These are phyloP conservation scores for Forbesichthys agassizii DNA, from an alignment of 2,113 vertebrate genomes.

Conservation along the genomic window DNA sequence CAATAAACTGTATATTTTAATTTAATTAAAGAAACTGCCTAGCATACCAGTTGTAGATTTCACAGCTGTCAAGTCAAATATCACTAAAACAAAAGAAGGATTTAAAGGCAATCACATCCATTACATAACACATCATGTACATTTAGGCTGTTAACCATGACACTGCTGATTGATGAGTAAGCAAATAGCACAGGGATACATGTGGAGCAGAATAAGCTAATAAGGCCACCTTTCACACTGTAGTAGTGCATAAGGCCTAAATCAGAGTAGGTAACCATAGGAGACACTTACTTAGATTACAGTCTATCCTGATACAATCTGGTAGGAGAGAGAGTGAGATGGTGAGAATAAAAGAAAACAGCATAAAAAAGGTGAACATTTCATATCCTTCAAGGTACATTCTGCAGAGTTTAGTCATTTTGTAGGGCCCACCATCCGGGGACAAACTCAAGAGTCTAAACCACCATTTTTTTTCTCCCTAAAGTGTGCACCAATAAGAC, in stretches of 20 bases:
- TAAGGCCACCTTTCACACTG: constrained; percentile 29
- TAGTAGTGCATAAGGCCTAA: constrained; percentile 33
- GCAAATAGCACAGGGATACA: constrained; percentile 22
- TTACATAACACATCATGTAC: background rate
- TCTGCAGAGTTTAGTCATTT: constrained; percentile 82
- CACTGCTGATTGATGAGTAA: background rate
- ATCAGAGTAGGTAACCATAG: constrained; percentile 70
- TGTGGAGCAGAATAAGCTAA: constrained; percentile 30
- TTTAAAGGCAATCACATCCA: too few species aligned
- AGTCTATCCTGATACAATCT: constrained; percentile 98
- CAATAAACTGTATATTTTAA: too few species aligned
- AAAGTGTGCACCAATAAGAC: background rate
- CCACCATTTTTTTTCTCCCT: constrained; percentile 64
- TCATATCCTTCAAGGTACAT: constrained; percentile 95
- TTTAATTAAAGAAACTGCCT: too few species aligned
- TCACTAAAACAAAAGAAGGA: too few species aligned
- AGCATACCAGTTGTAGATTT: too few species aligned
- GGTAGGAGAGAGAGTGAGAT: constrained; percentile 87
- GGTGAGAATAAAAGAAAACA: constrained; percentile 81
- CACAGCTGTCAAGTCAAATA: too few species aligned
- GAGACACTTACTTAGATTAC: constrained; percentile 95
- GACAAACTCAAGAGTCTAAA: constrained; percentile 84
- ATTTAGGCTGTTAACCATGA: background rate
- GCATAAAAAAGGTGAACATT: constrained; percentile 79
- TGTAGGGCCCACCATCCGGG: constrained; percentile 88